Evolutionary conservation across 2,113 vertebrate species (phyloP), one percentile per base, ranked within the genome.

Genomic region (Gambusia affinis): DNA sequence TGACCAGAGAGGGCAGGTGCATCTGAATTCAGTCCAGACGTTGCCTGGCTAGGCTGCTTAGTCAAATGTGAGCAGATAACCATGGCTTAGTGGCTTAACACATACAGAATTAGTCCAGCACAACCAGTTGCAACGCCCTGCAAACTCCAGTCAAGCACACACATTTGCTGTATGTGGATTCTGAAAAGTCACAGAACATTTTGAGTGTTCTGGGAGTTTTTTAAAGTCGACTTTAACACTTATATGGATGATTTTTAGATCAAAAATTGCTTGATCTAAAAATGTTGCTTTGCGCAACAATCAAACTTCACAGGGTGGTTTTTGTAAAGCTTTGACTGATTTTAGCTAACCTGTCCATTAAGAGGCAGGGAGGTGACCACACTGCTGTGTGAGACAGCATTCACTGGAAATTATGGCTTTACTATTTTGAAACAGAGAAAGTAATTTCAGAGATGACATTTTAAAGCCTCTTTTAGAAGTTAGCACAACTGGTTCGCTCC

Each of bases 51-150:
- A 85, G 82, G 78, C 88, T 82, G 82, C 88, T 90, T 85, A 91
- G 80, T 65, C 69, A 66, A 86, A 88, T 75, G 82, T 84, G 80
- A 83, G 76, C 60, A 84, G 85, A 89, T 91, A 88, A 87, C 81
- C 27, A 6, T 15, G 61, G 87, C 78, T 92, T 88, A 92, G 27
- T 83, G 85, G 84, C 81, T 92, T 86, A 89, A 68, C 77, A 76
- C 76, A 75, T 47, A 30, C 65, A 80, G 80, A 87, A 80, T 91
- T 89, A 91, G 78, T 64, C 79, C 87, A 81, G 67, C 80, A 60
- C 64, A 67, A 76, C 82, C 80, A 78, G 81, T 79, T 24, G 39
- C 42, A 28, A 17, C 12, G 15, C 35, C 30, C 37, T 47, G 42
- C 14, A 27, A 10, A 73, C 64, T 61, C 73, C 64, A 73, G 51